These are phyloP conservation scores for Lomographa bimaculata DNA, from an alignment of 2,888 invertebrate genomes.

Conservation along the genomic window DNA sequence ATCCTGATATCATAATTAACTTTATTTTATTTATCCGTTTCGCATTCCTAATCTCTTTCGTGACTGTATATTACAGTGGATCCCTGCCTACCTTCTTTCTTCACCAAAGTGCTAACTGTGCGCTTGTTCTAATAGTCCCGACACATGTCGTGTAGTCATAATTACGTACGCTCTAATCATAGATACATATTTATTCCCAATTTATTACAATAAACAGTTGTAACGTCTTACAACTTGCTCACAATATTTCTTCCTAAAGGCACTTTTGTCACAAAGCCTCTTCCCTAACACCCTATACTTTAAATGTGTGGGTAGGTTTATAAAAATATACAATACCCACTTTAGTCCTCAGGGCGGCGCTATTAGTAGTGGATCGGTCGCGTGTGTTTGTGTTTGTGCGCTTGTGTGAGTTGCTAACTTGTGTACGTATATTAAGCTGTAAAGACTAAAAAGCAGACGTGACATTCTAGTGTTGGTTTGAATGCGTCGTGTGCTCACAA, in stretches of 20 bases:
- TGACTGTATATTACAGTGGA: too few species aligned
- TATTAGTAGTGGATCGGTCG: constrained; percentile 24
- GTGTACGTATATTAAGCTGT: constrained; percentile 28
- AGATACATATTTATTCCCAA: constrained; percentile 33
- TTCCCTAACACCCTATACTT: too few species aligned
- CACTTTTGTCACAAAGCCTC: too few species aligned
- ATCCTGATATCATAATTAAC: too few species aligned
- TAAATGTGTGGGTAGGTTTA: too few species aligned
- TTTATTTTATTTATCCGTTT: too few species aligned
- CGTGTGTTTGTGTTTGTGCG: constrained; percentile 31
- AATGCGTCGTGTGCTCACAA: too few species aligned
- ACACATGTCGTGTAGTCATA: constrained; percentile 27
- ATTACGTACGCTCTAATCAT: constrained; percentile 30
- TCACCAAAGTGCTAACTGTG: constrained; percentile 40
- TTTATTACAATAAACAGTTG: too few species aligned
- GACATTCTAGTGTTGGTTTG: constrained; percentile 2
- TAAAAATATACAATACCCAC: too few species aligned
- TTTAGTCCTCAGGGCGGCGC: constrained; percentile 32
- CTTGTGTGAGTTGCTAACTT: constrained; percentile 36
- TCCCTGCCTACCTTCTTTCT: constrained; percentile 17
- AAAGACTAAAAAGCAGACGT: background rate
- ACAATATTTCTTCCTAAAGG: too few species aligned
- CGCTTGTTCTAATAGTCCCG: constrained; percentile 24
- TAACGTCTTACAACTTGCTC: too few species aligned
- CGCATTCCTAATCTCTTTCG: too few species aligned